Percentiles rank a stretch among this genome's conserved stretches.
These are phyloP conservation scores for Rhyacophila brunnea DNA, from an alignment of 1,140 invertebrate species.

Conservation along the genomic window DNA sequence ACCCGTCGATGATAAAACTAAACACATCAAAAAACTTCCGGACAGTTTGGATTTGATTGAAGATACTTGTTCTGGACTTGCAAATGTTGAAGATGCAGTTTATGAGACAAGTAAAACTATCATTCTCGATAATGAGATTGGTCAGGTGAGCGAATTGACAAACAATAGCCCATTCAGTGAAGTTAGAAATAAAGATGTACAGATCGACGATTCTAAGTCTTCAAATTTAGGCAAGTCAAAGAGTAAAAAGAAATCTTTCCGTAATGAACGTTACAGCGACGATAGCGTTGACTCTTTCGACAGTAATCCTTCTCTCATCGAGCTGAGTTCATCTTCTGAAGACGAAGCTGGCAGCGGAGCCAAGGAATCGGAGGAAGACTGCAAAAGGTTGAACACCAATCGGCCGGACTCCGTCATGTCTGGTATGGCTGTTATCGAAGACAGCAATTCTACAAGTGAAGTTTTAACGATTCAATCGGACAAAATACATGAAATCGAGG, in stretches of 20 bases:
- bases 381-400: not conserved
- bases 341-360: slow-evolving; percentile 3
- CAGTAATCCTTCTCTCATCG: slow-evolving; percentile 14
- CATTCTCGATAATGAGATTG: no score
- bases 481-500: slow-evolving; percentile 8
- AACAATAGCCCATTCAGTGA: no score
- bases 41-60: no score
- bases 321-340: slow-evolving; percentile 18
- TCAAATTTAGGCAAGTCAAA: slow-evolving; percentile 1
- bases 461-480: not conserved
- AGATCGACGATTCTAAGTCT: not conserved
- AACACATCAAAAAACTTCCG: no score
- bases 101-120: no score
- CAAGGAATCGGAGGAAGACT: not conserved
- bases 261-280: slow-evolving; percentile 3
- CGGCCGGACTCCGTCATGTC: slow-evolving; percentile 19
- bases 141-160: no score
- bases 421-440: slow-evolving; percentile 13
- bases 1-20: no score
- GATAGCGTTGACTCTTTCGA: slow-evolving; percentile 4
- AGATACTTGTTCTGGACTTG: no score
- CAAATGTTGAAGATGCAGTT: no score
- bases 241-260: not conserved
- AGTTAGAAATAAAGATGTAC: no score
- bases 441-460: not conserved